Evolutionary conservation across 2,797 vertebrate species (phyloP).

Genomic region (Clangula hyemalis): DNA sequence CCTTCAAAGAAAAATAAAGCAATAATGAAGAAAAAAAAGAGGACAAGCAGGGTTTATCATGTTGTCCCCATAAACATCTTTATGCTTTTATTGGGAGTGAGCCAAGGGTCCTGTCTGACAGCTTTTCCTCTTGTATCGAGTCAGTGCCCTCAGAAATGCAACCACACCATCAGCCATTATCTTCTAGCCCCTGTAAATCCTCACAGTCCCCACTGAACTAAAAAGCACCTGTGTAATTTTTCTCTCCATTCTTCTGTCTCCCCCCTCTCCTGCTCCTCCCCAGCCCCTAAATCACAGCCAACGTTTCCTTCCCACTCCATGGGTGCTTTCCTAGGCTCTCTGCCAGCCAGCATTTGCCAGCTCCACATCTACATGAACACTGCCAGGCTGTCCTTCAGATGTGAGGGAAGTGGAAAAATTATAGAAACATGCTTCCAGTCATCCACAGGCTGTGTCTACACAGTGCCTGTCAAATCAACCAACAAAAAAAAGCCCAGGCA

Average conservation of each 20-base stretch:
- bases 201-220: background rate
- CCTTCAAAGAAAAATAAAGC: background rate
- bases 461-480: conserved; percentile 6
- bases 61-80: background rate
- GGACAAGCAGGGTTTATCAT: background rate
- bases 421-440: conserved; percentile 42
- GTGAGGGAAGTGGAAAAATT: background rate
- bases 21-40: background rate
- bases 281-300: background rate
- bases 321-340: background rate
- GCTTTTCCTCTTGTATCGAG: background rate
- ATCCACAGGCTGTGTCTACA: background rate
- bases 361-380: background rate
- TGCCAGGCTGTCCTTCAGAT: conserved; percentile 36
- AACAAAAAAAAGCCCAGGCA: background rate
- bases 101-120: background rate
- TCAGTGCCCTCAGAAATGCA: background rate
- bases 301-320: background rate
- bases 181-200: background rate
- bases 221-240: background rate
- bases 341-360: background rate
- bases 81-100: background rate
- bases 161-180: background rate
- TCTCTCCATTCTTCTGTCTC: background rate
- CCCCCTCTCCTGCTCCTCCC: background rate